phyloP scores from a whole-genome alignment of 2,113 vertebrate genomes.

The Polypterus bichir region DNA sequence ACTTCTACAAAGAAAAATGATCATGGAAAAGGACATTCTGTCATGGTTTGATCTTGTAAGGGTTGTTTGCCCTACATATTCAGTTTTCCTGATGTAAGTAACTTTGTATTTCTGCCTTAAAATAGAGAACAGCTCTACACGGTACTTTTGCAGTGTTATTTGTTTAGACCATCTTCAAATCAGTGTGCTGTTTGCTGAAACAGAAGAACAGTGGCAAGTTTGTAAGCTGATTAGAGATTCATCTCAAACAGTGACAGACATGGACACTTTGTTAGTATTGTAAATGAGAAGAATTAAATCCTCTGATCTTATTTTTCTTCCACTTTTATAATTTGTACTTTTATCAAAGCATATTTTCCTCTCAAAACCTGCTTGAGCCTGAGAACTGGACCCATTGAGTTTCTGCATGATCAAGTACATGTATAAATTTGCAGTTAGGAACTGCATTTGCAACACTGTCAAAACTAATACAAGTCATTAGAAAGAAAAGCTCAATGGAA shows the following conservation, averaged over 20 bases:
- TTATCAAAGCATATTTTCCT: background rate
- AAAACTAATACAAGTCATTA: conserved; percentile 24
- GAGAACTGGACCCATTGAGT: background rate
- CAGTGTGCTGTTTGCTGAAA: no score
- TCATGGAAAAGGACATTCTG: no score
- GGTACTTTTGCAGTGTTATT: no score
- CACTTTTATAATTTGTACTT: background rate
- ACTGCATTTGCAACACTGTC: conserved; percentile 35
- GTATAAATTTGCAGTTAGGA: conserved; percentile 25
- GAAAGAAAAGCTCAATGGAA: conserved; percentile 26
- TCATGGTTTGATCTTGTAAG: no score
- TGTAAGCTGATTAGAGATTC: no score
- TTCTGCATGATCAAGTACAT: conserved; percentile 11
- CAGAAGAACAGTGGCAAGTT: no score
- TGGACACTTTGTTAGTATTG: background rate
- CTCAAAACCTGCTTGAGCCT: background rate
- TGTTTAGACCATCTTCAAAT: no score
- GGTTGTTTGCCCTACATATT: no score
- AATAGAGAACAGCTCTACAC: no score
- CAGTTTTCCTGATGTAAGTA: no score
- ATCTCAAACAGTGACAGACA: background rate
- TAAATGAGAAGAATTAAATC: background rate
- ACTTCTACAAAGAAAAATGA: no score
- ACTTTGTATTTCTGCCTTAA: no score
- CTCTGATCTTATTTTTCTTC: background rate